phyloP scores from a whole-genome alignment of 2,797 vertebrate genomes.

The Rhodeus uyekii region DNA sequence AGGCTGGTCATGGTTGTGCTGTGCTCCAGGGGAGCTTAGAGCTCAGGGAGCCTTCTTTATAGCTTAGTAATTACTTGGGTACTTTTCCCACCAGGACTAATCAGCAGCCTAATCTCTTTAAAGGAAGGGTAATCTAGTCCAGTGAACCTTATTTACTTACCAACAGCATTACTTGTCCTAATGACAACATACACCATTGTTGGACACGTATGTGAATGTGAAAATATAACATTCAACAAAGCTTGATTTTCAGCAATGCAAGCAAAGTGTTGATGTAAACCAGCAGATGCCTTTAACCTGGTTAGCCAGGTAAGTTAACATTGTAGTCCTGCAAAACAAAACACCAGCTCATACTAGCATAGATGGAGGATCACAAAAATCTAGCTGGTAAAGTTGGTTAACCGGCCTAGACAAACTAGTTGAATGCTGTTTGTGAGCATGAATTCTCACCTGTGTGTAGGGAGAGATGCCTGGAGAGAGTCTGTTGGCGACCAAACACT shows the following conservation, averaged over 20 bases:
- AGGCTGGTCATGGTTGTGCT: constrained; percentile 16
- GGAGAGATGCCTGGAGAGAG: constrained; percentile 94
- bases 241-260: neutral
- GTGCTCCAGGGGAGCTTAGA: constrained; percentile 37
- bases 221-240: neutral
- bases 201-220: neutral
- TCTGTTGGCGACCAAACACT: constrained; percentile 97
- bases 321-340: neutral
- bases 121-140: constrained; percentile 77
- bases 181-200: constrained; percentile 34
- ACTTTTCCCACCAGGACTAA: constrained; percentile 79
- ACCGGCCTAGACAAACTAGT: neutral
- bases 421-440: neutral
- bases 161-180: constrained; percentile 24
- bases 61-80: constrained; percentile 72
- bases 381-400: neutral
- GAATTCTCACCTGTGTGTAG: constrained; percentile 90
- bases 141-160: constrained; percentile 75
- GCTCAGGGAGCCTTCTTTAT: constrained; percentile 64
- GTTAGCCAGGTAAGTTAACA: neutral
- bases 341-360: neutral
- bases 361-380: neutral
- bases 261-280: neutral
- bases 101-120: constrained; percentile 79
- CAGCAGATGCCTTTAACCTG: neutral